These are phyloP conservation scores for Anneissia japonica DNA, from an alignment of 35 echinoderm and acorn worm genomes.

Conservation along the genomic window DNA sequence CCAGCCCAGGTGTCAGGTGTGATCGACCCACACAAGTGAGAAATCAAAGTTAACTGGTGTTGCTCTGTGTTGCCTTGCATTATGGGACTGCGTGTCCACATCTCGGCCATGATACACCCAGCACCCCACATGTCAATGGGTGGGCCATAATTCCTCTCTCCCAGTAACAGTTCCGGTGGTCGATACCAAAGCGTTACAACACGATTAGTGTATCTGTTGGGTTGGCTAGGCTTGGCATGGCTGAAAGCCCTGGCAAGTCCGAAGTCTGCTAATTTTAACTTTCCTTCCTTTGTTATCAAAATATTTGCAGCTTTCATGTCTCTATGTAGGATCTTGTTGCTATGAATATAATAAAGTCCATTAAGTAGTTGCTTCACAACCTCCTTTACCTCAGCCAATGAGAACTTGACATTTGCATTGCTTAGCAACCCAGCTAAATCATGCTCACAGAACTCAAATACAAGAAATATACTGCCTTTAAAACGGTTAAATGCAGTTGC, in stretches of 20 bases:
- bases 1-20: slow-evolving; percentile 68
- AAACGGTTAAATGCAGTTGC: slow-evolving; percentile 72
- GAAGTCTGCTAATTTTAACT: slow-evolving; percentile 80
- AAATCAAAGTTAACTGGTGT: slow-evolving; percentile 87
- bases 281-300: slow-evolving; percentile 77
- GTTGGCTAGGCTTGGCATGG: slow-evolving; percentile 54
- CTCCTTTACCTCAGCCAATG: slow-evolving; percentile 92
- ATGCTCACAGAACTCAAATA: slow-evolving; percentile 99
- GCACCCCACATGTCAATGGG: slow-evolving; percentile 95
- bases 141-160: slow-evolving; percentile 84
- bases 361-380: slow-evolving; percentile 78
- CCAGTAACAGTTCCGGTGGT: slow-evolving; percentile 90
- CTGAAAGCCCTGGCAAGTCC: slow-evolving; percentile 92
- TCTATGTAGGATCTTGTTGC: slow-evolving; percentile 77
- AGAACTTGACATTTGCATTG: slow-evolving; percentile 85
- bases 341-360: slow-evolving; percentile 79
- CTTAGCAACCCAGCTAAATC: slow-evolving; percentile 89
- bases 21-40: slow-evolving; percentile 82
- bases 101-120: slow-evolving; percentile 92
- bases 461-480: slow-evolving; percentile 90
- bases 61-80: slow-evolving; percentile 98
- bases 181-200: slow-evolving; percentile 96
- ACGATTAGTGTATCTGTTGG: slow-evolving; percentile 71
- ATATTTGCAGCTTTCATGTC: slow-evolving; percentile 99
- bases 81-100: slow-evolving; percentile 98